Evolutionary conservation across 1,140 invertebrate species (phyloP).

Genomic region (Steinernema feltiae): DNA sequence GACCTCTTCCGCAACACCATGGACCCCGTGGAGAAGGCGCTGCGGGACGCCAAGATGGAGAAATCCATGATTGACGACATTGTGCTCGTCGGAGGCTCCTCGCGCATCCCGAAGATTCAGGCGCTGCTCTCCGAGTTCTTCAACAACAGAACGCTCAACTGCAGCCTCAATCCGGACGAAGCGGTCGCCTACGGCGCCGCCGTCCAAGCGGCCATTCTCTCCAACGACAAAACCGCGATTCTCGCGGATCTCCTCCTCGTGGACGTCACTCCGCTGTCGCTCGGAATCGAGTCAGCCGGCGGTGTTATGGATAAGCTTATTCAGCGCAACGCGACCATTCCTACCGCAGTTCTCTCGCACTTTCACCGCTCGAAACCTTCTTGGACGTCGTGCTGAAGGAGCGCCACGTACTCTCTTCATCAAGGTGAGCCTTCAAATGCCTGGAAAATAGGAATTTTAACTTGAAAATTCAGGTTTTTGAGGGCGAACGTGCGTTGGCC

Average conservation of each 20-base stretch:
- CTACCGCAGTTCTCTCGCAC: conserved; percentile 90
- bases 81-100: conserved; percentile 90
- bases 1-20: conserved; percentile 81
- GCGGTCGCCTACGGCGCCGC: conserved; percentile 66
- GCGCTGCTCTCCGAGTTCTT: conserved; percentile 70
- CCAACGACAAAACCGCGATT: conserved; percentile 85
- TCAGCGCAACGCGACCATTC: conserved; percentile 87
- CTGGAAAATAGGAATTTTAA: too few relatives aligned
- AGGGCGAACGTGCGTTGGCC: conserved; percentile 66
- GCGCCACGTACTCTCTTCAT: conserved; percentile 84
- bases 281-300: conserved; percentile 95
- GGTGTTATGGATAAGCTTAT: conserved; percentile 90
- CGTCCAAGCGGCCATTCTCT: conserved; percentile 73
- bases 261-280: conserved; percentile 84
- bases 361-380: too few relatives aligned
- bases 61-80: conserved; percentile 85
- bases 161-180: conserved; percentile 66
- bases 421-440: too few relatives aligned
- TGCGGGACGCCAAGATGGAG: conserved; percentile 83
- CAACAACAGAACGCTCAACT: conserved; percentile 93
- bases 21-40: conserved; percentile 85
- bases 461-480: too few relatives aligned
- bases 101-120: conserved; percentile 93
- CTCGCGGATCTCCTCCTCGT: conserved; percentile 82
- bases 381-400: conserved; percentile 89